Conservation (phyloP, 2,797 vertebrate genomes). For the Numenius phaeopus region DNA sequence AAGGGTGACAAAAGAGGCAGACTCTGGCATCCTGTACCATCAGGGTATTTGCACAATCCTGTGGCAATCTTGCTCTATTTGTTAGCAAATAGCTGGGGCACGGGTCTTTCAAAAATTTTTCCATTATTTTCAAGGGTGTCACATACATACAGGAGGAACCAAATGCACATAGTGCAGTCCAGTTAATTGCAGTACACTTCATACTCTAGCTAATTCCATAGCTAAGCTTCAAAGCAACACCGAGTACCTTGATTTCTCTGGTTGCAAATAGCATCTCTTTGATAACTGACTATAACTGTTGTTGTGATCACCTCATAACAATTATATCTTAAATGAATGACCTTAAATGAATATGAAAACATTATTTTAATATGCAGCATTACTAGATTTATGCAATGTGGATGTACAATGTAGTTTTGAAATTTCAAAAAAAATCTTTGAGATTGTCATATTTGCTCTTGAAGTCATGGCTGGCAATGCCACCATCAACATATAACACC, state of each 20-base stretch:
- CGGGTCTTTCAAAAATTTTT: neutral
- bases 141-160: neutral
- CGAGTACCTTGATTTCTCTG: neutral
- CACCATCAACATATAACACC: neutral
- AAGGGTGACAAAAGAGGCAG: neutral
- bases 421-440: neutral
- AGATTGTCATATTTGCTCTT: neutral
- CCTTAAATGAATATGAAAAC: neutral
- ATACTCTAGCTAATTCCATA: neutral
- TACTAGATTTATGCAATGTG: neutral
- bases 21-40: neutral
- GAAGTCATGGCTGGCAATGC: neutral
- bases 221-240: neutral
- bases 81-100: neutral
- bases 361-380: neutral
- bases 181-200: neutral
- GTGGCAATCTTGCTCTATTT: neutral
- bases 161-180: neutral
- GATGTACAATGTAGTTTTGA: neutral
- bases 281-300: neutral
- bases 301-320: neutral
- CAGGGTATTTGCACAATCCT: neutral
- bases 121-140: neutral
- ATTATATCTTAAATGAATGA: neutral
- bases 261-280: neutral